Evolutionary conservation across 2,113 vertebrate species (phyloP), one percentile per base, ranked within the genome.

Genomic region (Aix galericulata): DNA sequence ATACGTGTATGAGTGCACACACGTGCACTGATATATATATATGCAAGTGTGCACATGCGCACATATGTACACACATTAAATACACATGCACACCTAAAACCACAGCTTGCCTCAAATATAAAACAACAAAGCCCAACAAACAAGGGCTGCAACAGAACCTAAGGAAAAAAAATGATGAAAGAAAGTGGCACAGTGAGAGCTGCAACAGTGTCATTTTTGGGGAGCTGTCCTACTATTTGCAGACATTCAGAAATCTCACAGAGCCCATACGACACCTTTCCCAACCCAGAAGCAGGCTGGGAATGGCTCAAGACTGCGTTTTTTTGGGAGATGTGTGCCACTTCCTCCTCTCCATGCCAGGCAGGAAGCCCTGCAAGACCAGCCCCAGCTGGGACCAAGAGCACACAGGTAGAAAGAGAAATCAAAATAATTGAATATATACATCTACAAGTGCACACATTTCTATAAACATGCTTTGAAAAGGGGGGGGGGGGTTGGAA

Each of bases 381-480:
- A 62, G 32, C 5, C 81, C 82, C 83, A 95, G 76, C 15, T 29
- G 25, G 67, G 72, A 56, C 15, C 59, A 76, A 75, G 71, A 95
- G 44, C 21, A 46, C 17, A 55, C 5, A 91, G 58, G 42, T 77
- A 94, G 77, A 55, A 87, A 80, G 27, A 52, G 71, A 73, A 86
- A 53, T 31, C 36, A 52, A 86, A 93, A 68, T 77, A 75, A 80
- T 53, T 63, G 9, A 75, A 64, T 67, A 71, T 46, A 93, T 10
- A 44, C 36, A 91, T 69, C n/a, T 67, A 85, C 22, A 27, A 27
- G n/a, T 25, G 14, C 4, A 5, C 16, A 32, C 11, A 21, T 88
- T 91, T 63, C 22, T 85, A 72, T 46, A 81, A 75, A 86, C 34
- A 92, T 27, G 27, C 34, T 90, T 93, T 90, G 72, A 92, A 94